These are phyloP conservation scores for Lepidonotus clava DNA, from an alignment of 2,888 invertebrate genomes.

Conservation along the genomic window DNA sequence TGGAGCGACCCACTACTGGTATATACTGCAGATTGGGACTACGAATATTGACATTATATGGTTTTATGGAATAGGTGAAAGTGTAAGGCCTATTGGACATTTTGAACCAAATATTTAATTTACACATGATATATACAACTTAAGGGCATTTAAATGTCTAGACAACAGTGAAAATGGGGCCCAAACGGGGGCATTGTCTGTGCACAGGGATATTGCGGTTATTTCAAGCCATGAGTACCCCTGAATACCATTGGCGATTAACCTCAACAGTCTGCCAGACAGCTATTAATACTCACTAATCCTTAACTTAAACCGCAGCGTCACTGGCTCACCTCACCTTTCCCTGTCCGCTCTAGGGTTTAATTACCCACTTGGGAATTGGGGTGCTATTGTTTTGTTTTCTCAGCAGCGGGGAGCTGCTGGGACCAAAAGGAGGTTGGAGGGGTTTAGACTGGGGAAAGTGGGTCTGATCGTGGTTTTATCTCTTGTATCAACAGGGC, in stretches of 20 bases:
- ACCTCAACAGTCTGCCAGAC: not conserved
- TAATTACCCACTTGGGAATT: not conserved
- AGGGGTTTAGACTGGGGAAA: not conserved
- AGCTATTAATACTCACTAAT: conserved; percentile 6
- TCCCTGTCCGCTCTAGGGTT: not conserved
- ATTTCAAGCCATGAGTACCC: not conserved
- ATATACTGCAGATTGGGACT: too few relatives aligned
- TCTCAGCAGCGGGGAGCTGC: not conserved
- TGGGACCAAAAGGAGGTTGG: not conserved
- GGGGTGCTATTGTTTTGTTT: not conserved
- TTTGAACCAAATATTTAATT: too few relatives aligned
- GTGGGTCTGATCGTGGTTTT: not conserved
- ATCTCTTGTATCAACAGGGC: not conserved
- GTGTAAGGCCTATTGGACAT: too few relatives aligned
- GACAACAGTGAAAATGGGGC: too few relatives aligned
- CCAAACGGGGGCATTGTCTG: too few relatives aligned
- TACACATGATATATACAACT: too few relatives aligned
- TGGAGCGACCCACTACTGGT: too few relatives aligned
- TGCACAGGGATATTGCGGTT: too few relatives aligned
- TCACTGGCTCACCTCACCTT: not conserved
- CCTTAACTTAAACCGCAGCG: not conserved
- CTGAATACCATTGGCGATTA: not conserved
- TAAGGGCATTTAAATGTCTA: too few relatives aligned
- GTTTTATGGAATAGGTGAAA: too few relatives aligned
- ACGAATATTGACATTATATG: too few relatives aligned